These are phyloP conservation scores for Lissocephala sabroskyi DNA, from an alignment of 2,888 invertebrate species.

Conservation along the genomic window DNA sequence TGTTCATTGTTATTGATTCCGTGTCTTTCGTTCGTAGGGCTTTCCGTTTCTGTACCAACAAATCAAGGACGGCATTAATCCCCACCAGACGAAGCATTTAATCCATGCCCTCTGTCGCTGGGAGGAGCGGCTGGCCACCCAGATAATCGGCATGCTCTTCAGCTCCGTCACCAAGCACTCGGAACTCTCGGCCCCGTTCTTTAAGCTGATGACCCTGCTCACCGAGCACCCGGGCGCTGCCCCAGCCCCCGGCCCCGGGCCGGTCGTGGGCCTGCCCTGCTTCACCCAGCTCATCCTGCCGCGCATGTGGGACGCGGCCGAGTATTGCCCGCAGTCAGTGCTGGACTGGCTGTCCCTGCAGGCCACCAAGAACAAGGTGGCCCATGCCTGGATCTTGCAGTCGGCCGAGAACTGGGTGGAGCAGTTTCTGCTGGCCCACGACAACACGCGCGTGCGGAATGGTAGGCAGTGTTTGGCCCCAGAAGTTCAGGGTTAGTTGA, in stretches of 20 bases:
- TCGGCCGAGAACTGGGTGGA: slow-evolving; percentile 95
- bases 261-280: slow-evolving; percentile 81
- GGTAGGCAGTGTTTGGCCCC: slow-evolving; percentile 76
- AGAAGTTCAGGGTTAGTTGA: not conserved
- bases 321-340: slow-evolving; percentile 92
- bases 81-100: slow-evolving; percentile 91
- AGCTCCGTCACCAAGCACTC: slow-evolving; percentile 92
- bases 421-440: slow-evolving; percentile 87
- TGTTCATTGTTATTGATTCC: slow-evolving; percentile 10
- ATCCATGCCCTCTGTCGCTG: slow-evolving; percentile 93
- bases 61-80: slow-evolving; percentile 93
- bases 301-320: slow-evolving; percentile 91
- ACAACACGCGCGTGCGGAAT: slow-evolving; percentile 88
- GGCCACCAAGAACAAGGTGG: slow-evolving; percentile 89
- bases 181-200: slow-evolving; percentile 92
- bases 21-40: slow-evolving; percentile 75
- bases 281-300: slow-evolving; percentile 92
- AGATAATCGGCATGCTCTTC: slow-evolving; percentile 92
- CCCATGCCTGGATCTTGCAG: slow-evolving; percentile 92
- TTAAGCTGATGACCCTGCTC: slow-evolving; percentile 89
- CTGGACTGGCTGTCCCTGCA: slow-evolving; percentile 92
- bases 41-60: slow-evolving; percentile 96
- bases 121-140: slow-evolving; percentile 90
- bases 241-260: too few relatives aligned
- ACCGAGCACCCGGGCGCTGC: slow-evolving; percentile 86